These are phyloP conservation scores for Chymomyza caudatula DNA, from an alignment of 2,888 invertebrate genomes.

Conservation along the genomic window DNA sequence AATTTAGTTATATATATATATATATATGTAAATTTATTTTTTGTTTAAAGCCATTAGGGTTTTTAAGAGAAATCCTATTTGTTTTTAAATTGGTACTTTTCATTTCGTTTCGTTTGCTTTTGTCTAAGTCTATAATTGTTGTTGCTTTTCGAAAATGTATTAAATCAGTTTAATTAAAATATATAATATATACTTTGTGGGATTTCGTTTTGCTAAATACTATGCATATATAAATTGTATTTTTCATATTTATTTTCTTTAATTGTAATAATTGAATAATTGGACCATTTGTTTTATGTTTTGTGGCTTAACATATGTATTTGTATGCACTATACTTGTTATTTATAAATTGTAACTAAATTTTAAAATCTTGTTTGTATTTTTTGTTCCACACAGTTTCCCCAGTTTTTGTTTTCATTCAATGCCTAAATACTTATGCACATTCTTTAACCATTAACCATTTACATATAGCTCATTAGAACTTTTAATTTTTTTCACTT, in stretches of 20 bases:
- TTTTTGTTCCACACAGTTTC: conserved; percentile 12
- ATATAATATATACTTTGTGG: conserved; percentile 36
- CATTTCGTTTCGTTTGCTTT: conserved; percentile 32
- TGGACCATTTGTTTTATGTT: conserved; percentile 66
- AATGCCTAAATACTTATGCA: not conserved
- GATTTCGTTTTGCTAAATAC: conserved; percentile 3
- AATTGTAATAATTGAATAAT: conserved; percentile 63
- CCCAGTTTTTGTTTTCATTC: not conserved
- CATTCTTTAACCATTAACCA: not conserved
- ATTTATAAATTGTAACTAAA: conserved; percentile 17
- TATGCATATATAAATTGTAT: conserved; percentile 21
- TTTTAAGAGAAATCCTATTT: conserved; percentile 53
- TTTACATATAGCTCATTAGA: not conserved
- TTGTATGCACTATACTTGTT: not conserved
- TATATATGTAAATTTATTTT: conserved; percentile 25
- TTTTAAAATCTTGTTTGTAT: conserved; percentile 33
- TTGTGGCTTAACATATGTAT: conserved; percentile 1
- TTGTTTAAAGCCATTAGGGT: conserved; percentile 64
- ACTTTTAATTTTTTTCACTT: too few species aligned
- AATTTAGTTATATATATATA: conserved; percentile 27
- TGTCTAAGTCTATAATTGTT: conserved; percentile 9
- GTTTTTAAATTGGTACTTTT: conserved; percentile 60
- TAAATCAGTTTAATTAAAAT: conserved; percentile 56
- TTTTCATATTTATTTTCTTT: conserved; percentile 25
- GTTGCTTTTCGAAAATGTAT: conserved; percentile 51